Evolutionary conservation across 2,797 vertebrate genomes (phyloP).

Genomic region (Stomatorhinus walkeri): DNA sequence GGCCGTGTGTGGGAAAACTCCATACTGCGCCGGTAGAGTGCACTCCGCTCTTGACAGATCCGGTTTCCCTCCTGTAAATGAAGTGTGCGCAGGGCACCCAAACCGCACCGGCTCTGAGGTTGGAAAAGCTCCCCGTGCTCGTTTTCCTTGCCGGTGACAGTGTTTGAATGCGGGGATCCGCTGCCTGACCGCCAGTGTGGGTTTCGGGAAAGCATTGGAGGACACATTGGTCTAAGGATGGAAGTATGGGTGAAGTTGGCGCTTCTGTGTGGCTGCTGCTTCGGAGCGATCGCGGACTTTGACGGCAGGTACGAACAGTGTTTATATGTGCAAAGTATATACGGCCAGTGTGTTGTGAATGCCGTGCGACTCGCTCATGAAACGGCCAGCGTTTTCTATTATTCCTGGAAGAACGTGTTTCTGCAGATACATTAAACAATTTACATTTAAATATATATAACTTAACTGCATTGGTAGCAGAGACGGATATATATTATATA

Average conservation of each 20-base stretch:
- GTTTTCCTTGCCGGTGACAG: neutral
- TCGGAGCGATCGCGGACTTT: constrained; percentile 70
- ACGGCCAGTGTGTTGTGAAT: neutral
- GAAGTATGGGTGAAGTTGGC: constrained; percentile 63
- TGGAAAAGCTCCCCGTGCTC: constrained; percentile 23
- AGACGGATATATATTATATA: neutral
- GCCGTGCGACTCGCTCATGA: neutral
- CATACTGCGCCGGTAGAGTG: constrained; percentile 47
- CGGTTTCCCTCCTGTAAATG: constrained; percentile 39
- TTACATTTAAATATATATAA: neutral
- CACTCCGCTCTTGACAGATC: constrained; percentile 29
- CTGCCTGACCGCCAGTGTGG: neutral
- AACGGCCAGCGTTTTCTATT: neutral
- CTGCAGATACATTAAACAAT: neutral
- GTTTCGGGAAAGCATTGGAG: neutral
- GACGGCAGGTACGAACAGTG: constrained; percentile 74
- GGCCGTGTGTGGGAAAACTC: neutral
- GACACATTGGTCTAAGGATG: constrained; percentile 44
- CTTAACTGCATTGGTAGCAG: neutral
- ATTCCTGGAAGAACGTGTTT: neutral
- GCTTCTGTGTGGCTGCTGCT: constrained; percentile 59
- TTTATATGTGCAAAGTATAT: neutral
- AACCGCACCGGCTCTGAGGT: constrained; percentile 30
- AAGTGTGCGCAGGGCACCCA: constrained; percentile 33
- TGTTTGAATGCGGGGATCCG: constrained; percentile 20